These are phyloP conservation scores for Galleria mellonella DNA, from an alignment of 1,140 invertebrate genomes.

Conservation along the genomic window DNA sequence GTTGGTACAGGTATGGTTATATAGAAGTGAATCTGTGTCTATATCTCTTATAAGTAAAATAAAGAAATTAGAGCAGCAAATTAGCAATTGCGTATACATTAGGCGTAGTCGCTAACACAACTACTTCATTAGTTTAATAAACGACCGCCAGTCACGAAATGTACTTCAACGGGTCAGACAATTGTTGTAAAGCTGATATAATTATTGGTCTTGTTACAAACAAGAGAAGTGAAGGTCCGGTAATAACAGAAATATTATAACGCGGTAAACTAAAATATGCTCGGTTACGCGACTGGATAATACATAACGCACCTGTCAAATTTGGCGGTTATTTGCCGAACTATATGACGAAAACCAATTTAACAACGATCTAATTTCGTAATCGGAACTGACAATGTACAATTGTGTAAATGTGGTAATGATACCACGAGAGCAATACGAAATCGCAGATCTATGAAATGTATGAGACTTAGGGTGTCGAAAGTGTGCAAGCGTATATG, in stretches of 20 bases:
- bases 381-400: slow-evolving; percentile 48
- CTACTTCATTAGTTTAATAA: slow-evolving; percentile 23
- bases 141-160: slow-evolving; percentile 21
- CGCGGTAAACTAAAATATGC: slow-evolving; percentile 1
- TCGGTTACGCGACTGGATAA: slow-evolving; percentile 14
- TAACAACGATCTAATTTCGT: slow-evolving; percentile 44
- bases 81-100: slow-evolving; percentile 8
- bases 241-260: not conserved
- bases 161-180: not conserved
- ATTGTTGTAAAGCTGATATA: not conserved
- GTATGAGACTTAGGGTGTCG: too few species aligned
- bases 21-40: too few species aligned
- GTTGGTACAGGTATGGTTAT: too few species aligned
- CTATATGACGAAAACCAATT: slow-evolving; percentile 59
- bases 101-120: slow-evolving; percentile 14
- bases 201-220: not conserved
- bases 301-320: slow-evolving; percentile 17
- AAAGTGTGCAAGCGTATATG: too few species aligned
- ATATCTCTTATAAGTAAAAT: too few species aligned
- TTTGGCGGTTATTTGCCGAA: slow-evolving; percentile 29
- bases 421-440: slow-evolving; percentile 33
- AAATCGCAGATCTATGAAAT: slow-evolving; percentile 1
- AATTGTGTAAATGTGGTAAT: slow-evolving; percentile 56
- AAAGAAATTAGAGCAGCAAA: slow-evolving; percentile 2
- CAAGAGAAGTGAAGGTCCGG: too few species aligned